Evolutionary conservation across 2,797 vertebrate genomes (phyloP), one percentile per base, ranked within the genome.

Genomic region (Craterocephalus amniculus): DNA sequence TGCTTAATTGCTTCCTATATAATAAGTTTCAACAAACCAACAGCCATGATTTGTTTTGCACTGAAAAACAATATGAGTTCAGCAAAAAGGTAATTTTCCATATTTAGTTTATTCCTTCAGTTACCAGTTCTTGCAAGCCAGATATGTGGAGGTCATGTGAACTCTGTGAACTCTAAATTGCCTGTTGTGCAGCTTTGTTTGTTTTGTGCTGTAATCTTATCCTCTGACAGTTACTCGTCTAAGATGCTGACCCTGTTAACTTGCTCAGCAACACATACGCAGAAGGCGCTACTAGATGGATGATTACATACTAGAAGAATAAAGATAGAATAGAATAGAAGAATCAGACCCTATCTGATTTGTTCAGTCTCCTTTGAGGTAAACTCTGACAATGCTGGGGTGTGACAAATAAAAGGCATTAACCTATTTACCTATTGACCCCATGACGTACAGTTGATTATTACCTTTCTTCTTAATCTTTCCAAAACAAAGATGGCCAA

Each of bases 61-160:
- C 35, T 68, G 45, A 84, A 73, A 73, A 67, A 69, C 60, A 66
- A 31, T 67, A 35, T 40, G n/a, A 55, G 60, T 79, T 62, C 58
- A 27, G 70, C 73, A 85, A 81, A 83, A 74, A 67, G n/a, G 69
- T 78, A 67, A 85, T 89, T 83, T 83, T 74, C 76, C 68, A 8
- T 82, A n/a, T 88, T 89, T 88, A 79, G 75, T 83, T 76, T 73
- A 55, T 76, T 76, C 10, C 32, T 66, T 75, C 67, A 78, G 80
- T 84, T 73, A 61, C 34, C 57, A 52, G 75, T 74, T 87, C 67
- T 80, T 82, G 74, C 80, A 13, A 66, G 68, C 77, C 72, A 76
- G 71, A 81, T 55, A 78, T 73, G 57, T 74, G 48, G 68, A 61
- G 68, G 56, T 38, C 72, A 82, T 75, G 80, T 86, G 66, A 80